These are phyloP conservation scores for Rhizomys pruinosus DNA, from an alignment of 2,113 vertebrate genomes.

Conservation along the genomic window DNA sequence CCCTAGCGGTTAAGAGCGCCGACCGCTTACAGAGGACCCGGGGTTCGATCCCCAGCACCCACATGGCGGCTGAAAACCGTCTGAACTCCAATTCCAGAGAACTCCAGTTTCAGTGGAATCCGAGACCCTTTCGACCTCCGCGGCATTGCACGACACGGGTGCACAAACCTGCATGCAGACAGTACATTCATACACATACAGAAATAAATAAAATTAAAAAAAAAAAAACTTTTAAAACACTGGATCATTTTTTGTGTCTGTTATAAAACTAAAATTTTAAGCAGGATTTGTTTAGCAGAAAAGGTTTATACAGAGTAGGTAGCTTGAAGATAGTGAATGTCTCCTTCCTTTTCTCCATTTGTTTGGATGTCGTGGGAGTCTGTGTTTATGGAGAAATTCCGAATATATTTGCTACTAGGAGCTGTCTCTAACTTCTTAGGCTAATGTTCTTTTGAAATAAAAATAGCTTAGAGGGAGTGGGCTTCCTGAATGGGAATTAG, in stretches of 20 bases:
- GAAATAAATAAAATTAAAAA: too few relatives aligned
- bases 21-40: too few relatives aligned
- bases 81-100: too few relatives aligned
- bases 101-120: too few relatives aligned
- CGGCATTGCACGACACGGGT: too few relatives aligned
- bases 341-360: constrained; percentile 36
- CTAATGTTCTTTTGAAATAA: constrained; percentile 42
- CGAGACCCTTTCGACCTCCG: too few relatives aligned
- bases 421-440: constrained; percentile 26
- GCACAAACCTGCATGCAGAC: too few relatives aligned
- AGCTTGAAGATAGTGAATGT: neutral
- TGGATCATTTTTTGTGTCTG: neutral
- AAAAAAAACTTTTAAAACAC: constrained; percentile 42
- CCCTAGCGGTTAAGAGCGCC: too few relatives aligned
- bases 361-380: constrained; percentile 71
- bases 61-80: too few relatives aligned
- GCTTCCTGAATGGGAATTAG: constrained; percentile 21
- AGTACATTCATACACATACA: too few relatives aligned
- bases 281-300: constrained; percentile 42
- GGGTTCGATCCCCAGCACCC: too few relatives aligned
- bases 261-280: constrained; percentile 45
- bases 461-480: neutral
- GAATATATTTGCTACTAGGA: constrained; percentile 47
- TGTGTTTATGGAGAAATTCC: constrained; percentile 58
- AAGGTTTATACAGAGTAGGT: neutral